Conservation (phyloP, 1,140 invertebrate genomes). For the Drosophila littoralis region DNA sequence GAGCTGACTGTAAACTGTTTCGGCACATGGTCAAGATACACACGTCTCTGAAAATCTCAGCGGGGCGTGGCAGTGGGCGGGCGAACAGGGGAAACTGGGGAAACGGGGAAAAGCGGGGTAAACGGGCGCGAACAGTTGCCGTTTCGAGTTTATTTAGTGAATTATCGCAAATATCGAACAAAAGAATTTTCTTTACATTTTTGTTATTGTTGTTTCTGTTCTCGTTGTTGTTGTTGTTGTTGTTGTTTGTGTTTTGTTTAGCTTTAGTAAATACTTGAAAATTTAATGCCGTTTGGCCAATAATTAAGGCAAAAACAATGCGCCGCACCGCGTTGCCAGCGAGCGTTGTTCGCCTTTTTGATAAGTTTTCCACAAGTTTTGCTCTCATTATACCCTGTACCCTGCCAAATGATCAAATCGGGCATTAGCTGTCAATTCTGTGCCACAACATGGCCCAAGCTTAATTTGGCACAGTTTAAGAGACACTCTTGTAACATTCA, state of each 20-base stretch:
- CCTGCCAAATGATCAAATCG: too few species aligned
- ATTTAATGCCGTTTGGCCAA: conserved; percentile 80
- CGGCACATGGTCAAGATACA: conserved; percentile 41
- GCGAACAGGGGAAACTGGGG: too few species aligned
- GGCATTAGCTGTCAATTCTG: neutral
- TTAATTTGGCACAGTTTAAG: too few species aligned
- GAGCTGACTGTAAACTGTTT: conserved; percentile 12
- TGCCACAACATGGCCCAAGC: too few species aligned
- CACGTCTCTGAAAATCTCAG: conserved; percentile 22
- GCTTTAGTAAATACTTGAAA: conserved; percentile 82
- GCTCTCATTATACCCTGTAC: neutral
- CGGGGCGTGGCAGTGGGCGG: neutral
- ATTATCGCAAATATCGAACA: conserved; percentile 52
- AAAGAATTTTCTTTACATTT: conserved; percentile 30
- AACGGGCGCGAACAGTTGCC: conserved; percentile 28
- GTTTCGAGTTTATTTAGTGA: conserved; percentile 51
- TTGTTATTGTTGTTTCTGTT: conserved; percentile 14
- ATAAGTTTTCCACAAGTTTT: conserved; percentile 31
- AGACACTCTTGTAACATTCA: too few species aligned
- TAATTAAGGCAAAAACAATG: conserved; percentile 74
- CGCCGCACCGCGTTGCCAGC: neutral
- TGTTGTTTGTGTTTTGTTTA: conserved; percentile 72
- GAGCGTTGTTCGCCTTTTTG: conserved; percentile 3
- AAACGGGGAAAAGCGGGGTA: neutral
- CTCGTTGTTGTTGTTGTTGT: conserved; percentile 13